Conservation (phyloP, 2,113 vertebrate species). For the Platysteira castanea region DNA sequence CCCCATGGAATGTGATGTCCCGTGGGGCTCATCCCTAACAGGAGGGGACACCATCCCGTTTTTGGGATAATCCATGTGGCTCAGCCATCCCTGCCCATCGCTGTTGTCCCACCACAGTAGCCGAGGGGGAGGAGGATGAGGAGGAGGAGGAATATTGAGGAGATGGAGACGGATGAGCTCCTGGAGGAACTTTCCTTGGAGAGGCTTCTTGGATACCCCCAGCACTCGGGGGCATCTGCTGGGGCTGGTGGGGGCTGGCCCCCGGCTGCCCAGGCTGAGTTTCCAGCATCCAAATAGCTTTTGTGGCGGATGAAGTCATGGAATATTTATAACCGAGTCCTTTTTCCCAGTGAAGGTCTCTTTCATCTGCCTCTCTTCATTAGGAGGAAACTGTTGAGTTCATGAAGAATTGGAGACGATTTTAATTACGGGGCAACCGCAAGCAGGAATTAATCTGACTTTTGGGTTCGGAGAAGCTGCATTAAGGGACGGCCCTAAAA, state of each 20-base stretch:
- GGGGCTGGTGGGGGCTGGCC: neutral
- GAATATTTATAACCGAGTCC: slow-evolving; percentile 38
- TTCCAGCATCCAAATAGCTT: slow-evolving; percentile 30
- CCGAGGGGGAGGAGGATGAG: neutral
- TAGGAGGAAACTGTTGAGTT: slow-evolving; percentile 47
- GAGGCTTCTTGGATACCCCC: neutral
- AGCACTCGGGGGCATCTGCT: neutral
- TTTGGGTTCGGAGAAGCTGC: neutral
- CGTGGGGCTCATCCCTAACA: fast-evolving
- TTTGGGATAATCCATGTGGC: neutral
- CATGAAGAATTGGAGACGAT: slow-evolving; percentile 48
- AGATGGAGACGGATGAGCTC: neutral
- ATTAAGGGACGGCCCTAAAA: neutral
- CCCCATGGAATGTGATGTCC: neutral
- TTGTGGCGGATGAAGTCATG: slow-evolving; percentile 44
- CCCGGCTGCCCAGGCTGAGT: neutral
- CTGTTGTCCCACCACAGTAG: neutral
- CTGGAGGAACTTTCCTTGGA: neutral
- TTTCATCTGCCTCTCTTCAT: slow-evolving; percentile 55
- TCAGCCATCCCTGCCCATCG: fast-evolving
- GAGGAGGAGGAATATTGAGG: neutral
- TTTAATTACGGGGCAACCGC: slow-evolving; percentile 48
- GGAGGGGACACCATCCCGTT: neutral
- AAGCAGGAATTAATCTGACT: slow-evolving; percentile 21
- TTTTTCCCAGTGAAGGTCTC: slow-evolving; percentile 57